phyloP scores from a whole-genome alignment of 2,888 invertebrate species.

The Deilephila elpenor region DNA sequence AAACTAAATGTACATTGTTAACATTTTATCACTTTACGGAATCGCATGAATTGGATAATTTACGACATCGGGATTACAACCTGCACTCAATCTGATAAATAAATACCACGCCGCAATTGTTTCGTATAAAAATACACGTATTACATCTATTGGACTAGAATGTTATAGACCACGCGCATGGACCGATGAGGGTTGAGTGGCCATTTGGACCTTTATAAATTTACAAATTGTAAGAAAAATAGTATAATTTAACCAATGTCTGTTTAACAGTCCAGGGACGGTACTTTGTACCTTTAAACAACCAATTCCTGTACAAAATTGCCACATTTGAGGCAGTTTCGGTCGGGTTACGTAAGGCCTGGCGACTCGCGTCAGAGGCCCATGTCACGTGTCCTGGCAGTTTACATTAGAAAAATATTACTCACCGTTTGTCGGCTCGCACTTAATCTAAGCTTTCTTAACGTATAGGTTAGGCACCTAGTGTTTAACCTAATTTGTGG shows the following conservation, averaged over 20 bases:
- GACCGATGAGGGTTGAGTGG: not conserved
- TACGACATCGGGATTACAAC: slow-evolving; percentile 21
- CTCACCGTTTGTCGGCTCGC: slow-evolving; percentile 19
- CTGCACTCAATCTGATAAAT: slow-evolving; percentile 18
- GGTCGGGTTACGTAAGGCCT: not conserved
- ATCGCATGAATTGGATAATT: slow-evolving; percentile 14
- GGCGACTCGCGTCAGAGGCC: not conserved
- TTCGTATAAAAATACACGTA: slow-evolving; percentile 22
- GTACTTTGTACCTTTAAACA: not conserved
- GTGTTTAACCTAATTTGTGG: slow-evolving; percentile 60
- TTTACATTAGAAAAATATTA: slow-evolving; percentile 22
- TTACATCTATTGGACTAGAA: slow-evolving; percentile 20
- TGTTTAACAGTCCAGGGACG: not conserved
- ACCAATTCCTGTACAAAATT: not conserved
- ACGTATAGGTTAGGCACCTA: slow-evolving; percentile 48
- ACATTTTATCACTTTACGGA: not conserved
- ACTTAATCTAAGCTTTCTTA: slow-evolving; percentile 25
- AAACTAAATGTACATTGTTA: not conserved
- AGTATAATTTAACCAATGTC: not conserved
- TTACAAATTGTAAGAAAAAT: not conserved
- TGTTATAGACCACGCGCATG: not conserved
- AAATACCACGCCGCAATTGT: slow-evolving; percentile 2
- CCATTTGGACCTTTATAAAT: not conserved
- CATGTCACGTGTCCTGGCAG: not conserved
- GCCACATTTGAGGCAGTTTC: not conserved